These are phyloP conservation scores for Leiothrix lutea DNA, from an alignment of 2,113 vertebrate species.

Conservation along the genomic window DNA sequence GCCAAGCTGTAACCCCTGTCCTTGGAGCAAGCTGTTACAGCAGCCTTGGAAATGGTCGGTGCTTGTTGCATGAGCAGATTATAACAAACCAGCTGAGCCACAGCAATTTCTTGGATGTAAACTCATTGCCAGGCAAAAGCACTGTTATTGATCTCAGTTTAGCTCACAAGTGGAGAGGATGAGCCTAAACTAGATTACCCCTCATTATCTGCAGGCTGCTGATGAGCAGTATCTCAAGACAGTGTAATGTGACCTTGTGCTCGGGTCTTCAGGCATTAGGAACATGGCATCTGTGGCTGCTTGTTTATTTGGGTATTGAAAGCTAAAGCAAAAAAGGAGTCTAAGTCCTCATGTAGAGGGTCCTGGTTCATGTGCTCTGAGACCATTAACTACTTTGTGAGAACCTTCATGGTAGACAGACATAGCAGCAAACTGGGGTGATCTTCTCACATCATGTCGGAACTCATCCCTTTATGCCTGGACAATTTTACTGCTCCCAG, in stretches of 20 bases:
- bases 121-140: not conserved
- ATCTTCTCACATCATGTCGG: not conserved
- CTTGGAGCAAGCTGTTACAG: not conserved
- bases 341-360: not conserved
- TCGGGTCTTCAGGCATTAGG: not conserved
- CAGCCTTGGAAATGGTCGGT: not conserved
- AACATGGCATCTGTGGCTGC: not conserved
- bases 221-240: not conserved
- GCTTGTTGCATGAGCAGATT: not conserved
- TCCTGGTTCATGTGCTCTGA: not conserved
- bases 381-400: not conserved
- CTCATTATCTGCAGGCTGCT: not conserved
- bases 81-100: not conserved
- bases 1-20: not conserved
- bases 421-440: not conserved
- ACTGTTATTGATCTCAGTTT: not conserved
- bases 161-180: not conserved
- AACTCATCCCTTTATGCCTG: not conserved
- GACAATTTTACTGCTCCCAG: not conserved
- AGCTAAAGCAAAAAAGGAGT: not conserved
- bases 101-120: not conserved
- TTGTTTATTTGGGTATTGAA: not conserved
- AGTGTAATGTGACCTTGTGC: not conserved
- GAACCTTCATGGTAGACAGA: not conserved
- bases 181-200: not conserved